A percentile compares a stretch with the other conserved stretches of the same genome.
These are phyloP conservation scores for Crenichthys baileyi DNA, from an alignment of 2,797 vertebrate species.

Conservation along the genomic window DNA sequence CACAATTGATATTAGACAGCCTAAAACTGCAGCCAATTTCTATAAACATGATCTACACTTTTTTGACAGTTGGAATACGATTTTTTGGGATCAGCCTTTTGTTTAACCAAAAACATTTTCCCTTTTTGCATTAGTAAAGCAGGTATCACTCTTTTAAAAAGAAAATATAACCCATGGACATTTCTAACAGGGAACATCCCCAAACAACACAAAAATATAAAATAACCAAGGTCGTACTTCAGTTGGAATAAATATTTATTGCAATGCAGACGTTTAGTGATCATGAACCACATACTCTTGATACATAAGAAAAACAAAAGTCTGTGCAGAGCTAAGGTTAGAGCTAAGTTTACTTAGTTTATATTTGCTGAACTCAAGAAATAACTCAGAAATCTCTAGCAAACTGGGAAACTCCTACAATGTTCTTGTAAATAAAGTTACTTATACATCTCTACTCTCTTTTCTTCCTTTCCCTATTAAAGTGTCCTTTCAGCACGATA, in stretches of 20 bases:
- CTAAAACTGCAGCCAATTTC: neutral
- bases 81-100: neutral
- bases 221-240: neutral
- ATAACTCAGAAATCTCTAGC: slow-evolving; percentile 38
- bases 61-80: neutral
- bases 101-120: neutral
- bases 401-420: slow-evolving; percentile 53
- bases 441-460: slow-evolving; percentile 50
- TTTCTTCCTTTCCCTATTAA: slow-evolving; percentile 37
- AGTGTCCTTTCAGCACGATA: slow-evolving; percentile 57
- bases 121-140: neutral
- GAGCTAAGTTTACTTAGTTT: neutral
- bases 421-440: slow-evolving; percentile 65
- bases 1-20: neutral
- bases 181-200: neutral
- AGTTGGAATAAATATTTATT: neutral
- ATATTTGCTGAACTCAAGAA: slow-evolving; percentile 35
- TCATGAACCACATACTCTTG: neutral
- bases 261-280: slow-evolving; percentile 1
- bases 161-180: neutral
- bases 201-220: neutral
- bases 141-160: neutral
- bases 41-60: neutral
- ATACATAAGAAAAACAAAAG: slow-evolving; percentile 5
- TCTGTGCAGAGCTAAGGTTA: neutral